These are phyloP conservation scores for Perodicticus potto DNA, from an alignment of 2,797 vertebrate species.

Conservation along the genomic window DNA sequence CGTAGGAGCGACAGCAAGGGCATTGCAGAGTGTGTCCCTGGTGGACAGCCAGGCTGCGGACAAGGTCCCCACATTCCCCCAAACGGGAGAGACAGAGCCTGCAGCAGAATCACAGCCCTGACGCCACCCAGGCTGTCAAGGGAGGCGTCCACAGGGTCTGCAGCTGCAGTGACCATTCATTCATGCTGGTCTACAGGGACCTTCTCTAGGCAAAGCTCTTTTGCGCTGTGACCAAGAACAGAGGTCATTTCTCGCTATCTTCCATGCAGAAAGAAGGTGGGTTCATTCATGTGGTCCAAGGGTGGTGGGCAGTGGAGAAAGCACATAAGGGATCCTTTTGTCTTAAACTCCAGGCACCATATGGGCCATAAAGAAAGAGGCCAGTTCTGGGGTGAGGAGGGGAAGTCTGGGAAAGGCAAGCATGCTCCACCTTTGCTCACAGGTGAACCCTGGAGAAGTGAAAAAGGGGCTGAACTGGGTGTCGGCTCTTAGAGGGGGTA, in stretches of 20 bases:
- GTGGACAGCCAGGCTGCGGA: neutral
- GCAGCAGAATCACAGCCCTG: rapidly evolving
- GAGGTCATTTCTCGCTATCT: neutral
- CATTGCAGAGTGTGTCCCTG: rapidly evolving
- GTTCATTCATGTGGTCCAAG: rapidly evolving
- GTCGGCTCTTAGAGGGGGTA: rapidly evolving
- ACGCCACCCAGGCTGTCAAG: rapidly evolving
- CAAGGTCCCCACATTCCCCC: neutral
- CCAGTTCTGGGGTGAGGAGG: neutral
- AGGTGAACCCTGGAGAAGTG: neutral
- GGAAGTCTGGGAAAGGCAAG: rapidly evolving
- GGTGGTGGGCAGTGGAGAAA: no score
- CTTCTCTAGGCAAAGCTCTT: neutral
- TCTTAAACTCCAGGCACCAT: neutral
- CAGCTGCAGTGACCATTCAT: rapidly evolving
- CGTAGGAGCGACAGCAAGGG: neutral
- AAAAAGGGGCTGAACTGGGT: rapidly evolving
- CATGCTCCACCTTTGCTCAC: neutral
- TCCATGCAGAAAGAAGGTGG: neutral
- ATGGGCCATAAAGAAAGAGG: neutral
- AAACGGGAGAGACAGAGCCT: neutral
- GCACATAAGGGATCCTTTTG: rapidly evolving
- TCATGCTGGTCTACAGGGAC: rapidly evolving
- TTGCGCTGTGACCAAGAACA: rapidly evolving
- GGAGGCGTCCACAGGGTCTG: no score